Evolutionary conservation across 37 sponge, comb jelly and placozoan species (phyloP), one percentile per base, ranked within the genome.

Genomic region (Spongilla lacustris): DNA sequence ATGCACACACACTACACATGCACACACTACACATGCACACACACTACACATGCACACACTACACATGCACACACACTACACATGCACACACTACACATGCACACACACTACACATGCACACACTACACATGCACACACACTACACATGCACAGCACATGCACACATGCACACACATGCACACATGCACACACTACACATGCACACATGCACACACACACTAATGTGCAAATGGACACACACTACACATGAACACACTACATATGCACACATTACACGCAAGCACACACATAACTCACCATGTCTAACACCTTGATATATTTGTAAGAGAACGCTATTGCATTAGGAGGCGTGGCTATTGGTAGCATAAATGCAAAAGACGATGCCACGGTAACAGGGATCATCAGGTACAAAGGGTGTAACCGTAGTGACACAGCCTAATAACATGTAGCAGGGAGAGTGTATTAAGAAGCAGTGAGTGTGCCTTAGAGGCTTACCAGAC

Each of bases 301-400:
- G 75, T 98, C 92, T 23, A 79, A 82, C 17, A 93, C 95, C 32
- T 88, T 87, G 19, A 98, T 71, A 30, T 94, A 91, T 41, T 93
- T 92, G 77, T 89, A 96, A 4, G 96, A 86, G 87, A 94, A 98
- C 17, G 93, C 99, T 10, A 98, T 94, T 48, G 99, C 95, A 88
- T 98, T 98, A 10, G 99, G 99, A 0, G 95, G 96, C 1, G 99
- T 98, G 46, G 99, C 95, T 34, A 94, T 93, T 0, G 99, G 99
- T 17, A 98, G 68, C 93, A 96, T 96, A 91, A 98, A 98, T 10
- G 99, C 99, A 73, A 83, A 89, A 26, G 96, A 96, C 26, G 96
- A 93, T 23, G 96, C 76, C 10, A 96, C 91, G n/a, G 99, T 91
- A 24, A 92, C 93, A 22, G 95, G 91, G 41, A 96, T 77, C 99